These are phyloP conservation scores for Paracanthobrama guichenoti DNA, from an alignment of 2,113 vertebrate species.

Conservation along the genomic window DNA sequence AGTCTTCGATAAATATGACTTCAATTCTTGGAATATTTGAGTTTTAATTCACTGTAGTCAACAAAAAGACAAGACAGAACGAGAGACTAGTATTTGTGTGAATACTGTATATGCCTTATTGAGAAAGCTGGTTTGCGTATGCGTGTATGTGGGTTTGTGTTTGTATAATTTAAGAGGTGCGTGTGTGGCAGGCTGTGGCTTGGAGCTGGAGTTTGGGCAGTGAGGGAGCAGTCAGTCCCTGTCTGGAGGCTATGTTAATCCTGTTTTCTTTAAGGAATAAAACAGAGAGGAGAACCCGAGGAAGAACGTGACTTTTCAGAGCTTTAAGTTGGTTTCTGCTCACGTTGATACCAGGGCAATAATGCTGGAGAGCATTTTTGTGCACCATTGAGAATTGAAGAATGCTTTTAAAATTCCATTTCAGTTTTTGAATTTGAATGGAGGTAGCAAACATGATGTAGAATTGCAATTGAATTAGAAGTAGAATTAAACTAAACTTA, in stretches of 20 bases:
- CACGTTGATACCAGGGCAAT: slow-evolving; percentile 54
- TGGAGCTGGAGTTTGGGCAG: slow-evolving; percentile 4
- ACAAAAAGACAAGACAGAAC: slow-evolving; percentile 1
- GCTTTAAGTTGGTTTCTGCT: slow-evolving; percentile 59
- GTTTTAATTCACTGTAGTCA: neutral
- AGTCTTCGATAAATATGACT: slow-evolving; percentile 8
- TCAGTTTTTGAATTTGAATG: neutral
- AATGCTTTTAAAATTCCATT: neutral
- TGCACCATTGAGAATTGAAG: neutral
- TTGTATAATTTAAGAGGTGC: slow-evolving; percentile 15
- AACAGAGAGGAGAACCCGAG: slow-evolving; percentile 42
- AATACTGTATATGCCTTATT: neutral
- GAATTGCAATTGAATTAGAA: neutral
- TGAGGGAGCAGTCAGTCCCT: slow-evolving; percentile 31
- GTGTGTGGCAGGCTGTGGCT: slow-evolving; percentile 20
- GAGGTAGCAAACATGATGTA: neutral
- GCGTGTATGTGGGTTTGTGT: slow-evolving; percentile 19
- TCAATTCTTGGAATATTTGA: slow-evolving; percentile 6
- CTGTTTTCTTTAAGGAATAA: slow-evolving; percentile 54
- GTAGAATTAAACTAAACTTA: neutral
- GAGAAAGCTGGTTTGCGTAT: slow-evolving; percentile 1
- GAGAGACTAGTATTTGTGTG: neutral
- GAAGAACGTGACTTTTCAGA: slow-evolving; percentile 40
- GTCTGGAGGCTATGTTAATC: slow-evolving; percentile 57
- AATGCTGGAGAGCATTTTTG: slow-evolving; percentile 16